Base-by-base conservation (phyloP, 2,797 vertebrate genomes). In the Tympanoctomys barrerae region DNA sequence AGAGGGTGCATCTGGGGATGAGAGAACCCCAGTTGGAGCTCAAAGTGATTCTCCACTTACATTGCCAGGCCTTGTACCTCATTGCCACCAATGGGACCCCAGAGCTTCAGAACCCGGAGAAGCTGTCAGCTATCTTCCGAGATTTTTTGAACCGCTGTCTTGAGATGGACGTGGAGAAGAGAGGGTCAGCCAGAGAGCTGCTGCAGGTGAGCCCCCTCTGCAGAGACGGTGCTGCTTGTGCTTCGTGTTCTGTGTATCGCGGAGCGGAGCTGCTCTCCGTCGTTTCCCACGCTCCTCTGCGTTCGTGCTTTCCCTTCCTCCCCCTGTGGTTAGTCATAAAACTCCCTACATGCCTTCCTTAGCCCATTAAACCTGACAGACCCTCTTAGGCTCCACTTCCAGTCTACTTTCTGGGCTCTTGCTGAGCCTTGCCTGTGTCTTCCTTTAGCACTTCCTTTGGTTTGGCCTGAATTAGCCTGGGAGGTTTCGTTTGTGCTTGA, bases 131-230 rank as follows among this genome's bases (percentile, higher is more conserved):
- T 8, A 98, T 99, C 70, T 99, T 99, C 98, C 98, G 99, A 98
- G 99, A 99, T 97, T 99, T 99, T 97, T 98, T 99, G 95, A 99
- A 99, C 96, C 98, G 99, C 96, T 99, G 99, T 98, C 99, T 99
- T 94, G 99, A 99, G 98, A 99, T 99, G 99, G 99, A 99, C 0
- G 99, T 99, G 98, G 99, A 99, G 94, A 99, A 99, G 98, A 99
- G 99, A 97, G 99, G 99, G 1, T 99, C 99, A 0, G 99, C 99
- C 13, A 99, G 99, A 97, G 99, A 99, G 75, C 98, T 99, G 1
- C 98, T 99, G 26, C 99, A 99, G 99, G 99, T 99, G 97, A 96
- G 87, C 70, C 11, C 52, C 73, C 36, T 84, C 1, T 86, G 0
- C 3, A 26, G 80, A 11, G 3, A 89, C 87, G 66, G 26, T 4